Conservation (phyloP, 2,888 invertebrate genomes). For the Amphipoea oculea region DNA sequence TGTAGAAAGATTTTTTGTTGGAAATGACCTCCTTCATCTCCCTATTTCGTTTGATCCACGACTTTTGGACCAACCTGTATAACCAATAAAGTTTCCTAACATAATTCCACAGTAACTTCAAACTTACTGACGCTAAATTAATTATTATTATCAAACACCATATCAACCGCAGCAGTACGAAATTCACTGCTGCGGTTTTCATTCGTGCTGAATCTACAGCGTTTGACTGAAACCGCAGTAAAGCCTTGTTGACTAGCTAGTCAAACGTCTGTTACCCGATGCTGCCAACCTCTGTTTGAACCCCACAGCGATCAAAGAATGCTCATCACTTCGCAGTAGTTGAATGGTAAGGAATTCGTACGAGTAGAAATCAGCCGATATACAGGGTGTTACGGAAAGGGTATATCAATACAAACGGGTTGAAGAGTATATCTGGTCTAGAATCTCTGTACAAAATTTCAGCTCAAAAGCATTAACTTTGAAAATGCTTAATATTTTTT, state of each 20-base stretch:
- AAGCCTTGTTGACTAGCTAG: constrained; percentile 49
- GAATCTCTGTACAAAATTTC: no score
- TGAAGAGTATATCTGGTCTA: no score
- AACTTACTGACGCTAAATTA: constrained; percentile 32
- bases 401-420: no score
- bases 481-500: no score
- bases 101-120: constrained; percentile 9
- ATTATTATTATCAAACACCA: constrained; percentile 13
- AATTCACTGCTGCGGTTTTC: constrained; percentile 53
- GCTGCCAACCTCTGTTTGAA: constrained; percentile 40
- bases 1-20: no score
- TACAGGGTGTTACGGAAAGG: no score
- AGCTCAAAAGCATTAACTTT: no score
- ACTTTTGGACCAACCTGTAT: no score
- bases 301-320: constrained; percentile 25
- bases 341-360: constrained; percentile 1
- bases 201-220: constrained; percentile 32
- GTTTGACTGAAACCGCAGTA: constrained; percentile 42
- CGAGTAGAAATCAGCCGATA: constrained; percentile 9
- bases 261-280: constrained; percentile 29
- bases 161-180: background rate
- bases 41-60: no score
- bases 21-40: no score
- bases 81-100: background rate
- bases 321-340: background rate